Conservation (phyloP, 2,797 vertebrate genomes). For the Pachyuromys duprasi region DNA sequence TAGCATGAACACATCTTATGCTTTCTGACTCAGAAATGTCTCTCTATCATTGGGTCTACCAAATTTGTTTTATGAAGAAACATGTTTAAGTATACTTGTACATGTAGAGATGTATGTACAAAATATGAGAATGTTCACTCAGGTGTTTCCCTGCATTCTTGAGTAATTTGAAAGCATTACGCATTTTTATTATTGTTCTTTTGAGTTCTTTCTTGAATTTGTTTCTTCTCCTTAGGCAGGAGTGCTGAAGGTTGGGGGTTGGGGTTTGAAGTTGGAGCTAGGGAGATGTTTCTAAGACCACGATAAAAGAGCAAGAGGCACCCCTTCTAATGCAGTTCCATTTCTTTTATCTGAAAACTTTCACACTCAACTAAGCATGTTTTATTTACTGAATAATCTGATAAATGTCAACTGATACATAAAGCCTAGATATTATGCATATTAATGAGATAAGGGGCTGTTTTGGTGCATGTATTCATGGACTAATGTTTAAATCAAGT, state of each 20-base stretch:
- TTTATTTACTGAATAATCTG: background rate
- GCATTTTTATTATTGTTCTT: background rate
- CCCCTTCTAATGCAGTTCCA: background rate
- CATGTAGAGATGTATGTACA: background rate
- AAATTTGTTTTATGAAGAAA: background rate
- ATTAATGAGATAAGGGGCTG: background rate
- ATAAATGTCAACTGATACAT: background rate
- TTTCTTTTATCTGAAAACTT: background rate
- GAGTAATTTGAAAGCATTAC: background rate
- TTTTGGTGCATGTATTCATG: background rate
- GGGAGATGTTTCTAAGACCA: background rate
- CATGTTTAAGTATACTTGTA: background rate
- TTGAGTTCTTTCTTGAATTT: background rate
- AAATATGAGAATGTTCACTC: background rate
- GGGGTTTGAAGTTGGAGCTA: background rate
- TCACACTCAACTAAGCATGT: background rate
- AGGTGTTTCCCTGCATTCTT: background rate
- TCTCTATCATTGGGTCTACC: background rate
- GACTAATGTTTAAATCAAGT: background rate
- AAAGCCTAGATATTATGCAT: background rate
- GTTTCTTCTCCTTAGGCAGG: background rate
- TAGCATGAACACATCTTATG: background rate
- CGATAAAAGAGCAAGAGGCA: background rate
- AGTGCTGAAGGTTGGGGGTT: background rate
- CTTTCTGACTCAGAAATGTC: background rate